Evolutionary conservation across 2,113 vertebrate genomes (phyloP).

Genomic region (Ctenomys sociabilis): DNA sequence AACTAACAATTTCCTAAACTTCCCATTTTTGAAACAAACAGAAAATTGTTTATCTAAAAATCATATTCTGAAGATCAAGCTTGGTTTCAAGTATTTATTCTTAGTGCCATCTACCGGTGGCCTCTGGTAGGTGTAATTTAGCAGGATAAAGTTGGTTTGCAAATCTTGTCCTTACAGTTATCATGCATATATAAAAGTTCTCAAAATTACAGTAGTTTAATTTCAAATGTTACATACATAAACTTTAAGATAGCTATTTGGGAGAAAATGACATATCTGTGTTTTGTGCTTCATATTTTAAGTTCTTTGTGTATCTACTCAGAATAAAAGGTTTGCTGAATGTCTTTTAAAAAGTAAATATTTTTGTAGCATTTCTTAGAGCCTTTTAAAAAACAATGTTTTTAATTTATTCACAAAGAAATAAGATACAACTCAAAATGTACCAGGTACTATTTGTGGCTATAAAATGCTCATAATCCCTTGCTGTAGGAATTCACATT

Average conservation of each 20-base stretch:
- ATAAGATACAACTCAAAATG: neutral
- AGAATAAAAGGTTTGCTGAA: neutral
- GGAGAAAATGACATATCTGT: neutral
- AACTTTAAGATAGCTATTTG: conserved; percentile 4
- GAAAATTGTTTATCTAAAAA: neutral
- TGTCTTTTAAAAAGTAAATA: neutral
- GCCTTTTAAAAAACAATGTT: neutral
- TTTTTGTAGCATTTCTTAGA: neutral
- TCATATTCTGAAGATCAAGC: neutral
- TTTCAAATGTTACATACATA: neutral
- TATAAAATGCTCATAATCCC: neutral
- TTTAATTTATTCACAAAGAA: neutral
- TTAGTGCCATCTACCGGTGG: conserved; percentile 69
- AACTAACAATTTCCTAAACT: neutral
- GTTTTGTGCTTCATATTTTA: neutral
- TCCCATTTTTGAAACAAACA: neutral
- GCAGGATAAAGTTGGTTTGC: neutral
- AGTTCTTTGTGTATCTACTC: neutral
- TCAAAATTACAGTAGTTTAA: neutral
- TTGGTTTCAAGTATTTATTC: conserved; percentile 28
- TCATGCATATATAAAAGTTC: neutral
- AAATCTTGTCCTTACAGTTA: neutral
- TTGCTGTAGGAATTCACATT: neutral
- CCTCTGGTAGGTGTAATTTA: neutral
- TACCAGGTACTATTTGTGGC: neutral